Evolutionary conservation across 2,888 invertebrate species (phyloP), one percentile per base, ranked within the genome.

Genomic region (Pediacus dermestoides): DNA sequence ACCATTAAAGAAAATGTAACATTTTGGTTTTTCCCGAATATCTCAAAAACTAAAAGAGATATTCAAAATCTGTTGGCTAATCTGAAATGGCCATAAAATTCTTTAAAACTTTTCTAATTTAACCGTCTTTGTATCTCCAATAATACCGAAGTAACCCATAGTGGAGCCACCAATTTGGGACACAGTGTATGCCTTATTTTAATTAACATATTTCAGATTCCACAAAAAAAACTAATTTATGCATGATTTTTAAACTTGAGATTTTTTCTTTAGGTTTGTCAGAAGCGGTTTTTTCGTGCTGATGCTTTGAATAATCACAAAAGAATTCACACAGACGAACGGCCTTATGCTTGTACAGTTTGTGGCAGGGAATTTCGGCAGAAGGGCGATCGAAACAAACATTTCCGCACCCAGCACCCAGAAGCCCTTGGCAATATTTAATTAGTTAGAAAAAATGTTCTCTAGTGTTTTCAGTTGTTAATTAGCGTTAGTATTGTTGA

Each of bases 271-370:
- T 39, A 70, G 70, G 60, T 68, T 42, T 80, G 80, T 44, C 74
- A 75, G 2, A 80, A 79, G 58, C 67, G 79, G 2, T 80, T 80
- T 52, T 78, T 79, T 51, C 71, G 80, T 15, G 79, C 80, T 0
- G 80, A 80, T 56, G 80, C 80, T 2, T 53, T 80, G 7, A 80
- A 80, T 53, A 80, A 80, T 55, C 76, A 76, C 46, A 74, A 75
- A 39, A 71, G 80, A 37, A 80, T 80, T 42, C 80, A 80, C 48
- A 80, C 79, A 0, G 75, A 77, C 22, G 76, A 77, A 48, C 70
- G 76, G 36, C 77, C 77, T 0, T 77, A 72, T 48, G 70, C 72
- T 3, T 77, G 77, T 38, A 64, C 68, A 2, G 73, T 72, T 34
- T 77, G 77, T 52, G 72, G 68, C 14, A 53, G 68, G 39, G 70